Evolutionary conservation across 2,888 invertebrate species (phyloP).

Genomic region (Tachina grossa): DNA sequence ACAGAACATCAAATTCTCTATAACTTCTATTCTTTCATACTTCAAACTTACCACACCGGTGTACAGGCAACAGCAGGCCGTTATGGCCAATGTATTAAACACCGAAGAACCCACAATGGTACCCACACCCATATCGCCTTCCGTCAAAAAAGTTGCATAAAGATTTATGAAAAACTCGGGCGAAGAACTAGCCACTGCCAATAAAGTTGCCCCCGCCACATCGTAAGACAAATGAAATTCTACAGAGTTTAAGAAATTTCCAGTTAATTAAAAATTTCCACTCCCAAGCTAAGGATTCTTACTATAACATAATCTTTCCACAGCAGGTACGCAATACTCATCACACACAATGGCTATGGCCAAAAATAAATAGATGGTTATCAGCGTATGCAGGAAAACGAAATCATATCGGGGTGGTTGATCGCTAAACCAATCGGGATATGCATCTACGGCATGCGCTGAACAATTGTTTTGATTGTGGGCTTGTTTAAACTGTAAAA

Average conservation of each 20-base stretch:
- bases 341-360: constrained; percentile 95
- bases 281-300: constrained; percentile 78
- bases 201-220: constrained; percentile 96
- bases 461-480: constrained; percentile 49
- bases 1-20: not conserved
- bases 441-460: constrained; percentile 43
- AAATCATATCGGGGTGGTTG: constrained; percentile 58
- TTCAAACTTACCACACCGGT: constrained; percentile 86
- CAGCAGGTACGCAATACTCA: constrained; percentile 95
- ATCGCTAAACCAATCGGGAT: constrained; percentile 58
- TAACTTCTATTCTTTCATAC: not conserved
- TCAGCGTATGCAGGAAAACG: constrained; percentile 8
- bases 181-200: constrained; percentile 96
- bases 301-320: constrained; percentile 94
- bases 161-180: constrained; percentile 95
- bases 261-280: not conserved
- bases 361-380: constrained; percentile 91
- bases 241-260: constrained; percentile 76
- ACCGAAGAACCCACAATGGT: constrained; percentile 93
- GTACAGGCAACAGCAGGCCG: constrained; percentile 90
- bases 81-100: constrained; percentile 91
- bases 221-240: constrained; percentile 92
- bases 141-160: constrained; percentile 92
- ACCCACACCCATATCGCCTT: constrained; percentile 92
- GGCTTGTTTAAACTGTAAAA: not conserved